Conservation (phyloP, 2,888 invertebrate species). For the Heterodera filipjevi region DNA sequence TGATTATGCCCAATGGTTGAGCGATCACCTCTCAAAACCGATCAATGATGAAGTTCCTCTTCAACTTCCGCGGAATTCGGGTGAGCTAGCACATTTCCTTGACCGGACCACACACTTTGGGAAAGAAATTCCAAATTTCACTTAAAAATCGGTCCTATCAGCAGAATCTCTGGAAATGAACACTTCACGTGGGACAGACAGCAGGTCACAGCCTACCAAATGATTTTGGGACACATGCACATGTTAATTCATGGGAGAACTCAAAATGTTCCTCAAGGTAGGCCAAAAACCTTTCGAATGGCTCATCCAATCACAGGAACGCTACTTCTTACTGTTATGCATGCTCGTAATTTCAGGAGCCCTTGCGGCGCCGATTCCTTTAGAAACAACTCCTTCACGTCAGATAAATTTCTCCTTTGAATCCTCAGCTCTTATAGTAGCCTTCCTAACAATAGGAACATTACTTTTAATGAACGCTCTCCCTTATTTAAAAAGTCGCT, state of each 20-base stretch:
- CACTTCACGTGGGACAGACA: neutral
- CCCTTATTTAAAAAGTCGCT: neutral
- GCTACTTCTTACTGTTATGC: neutral
- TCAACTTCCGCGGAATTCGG: neutral
- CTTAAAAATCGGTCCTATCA: neutral
- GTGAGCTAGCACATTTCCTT: neutral
- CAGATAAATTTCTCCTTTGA: neutral
- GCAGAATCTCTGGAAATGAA: neutral
- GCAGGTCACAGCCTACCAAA: neutral
- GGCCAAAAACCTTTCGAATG: neutral
- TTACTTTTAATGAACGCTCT: neutral
- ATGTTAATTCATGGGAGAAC: neutral
- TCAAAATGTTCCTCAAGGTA: neutral
- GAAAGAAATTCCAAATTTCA: neutral
- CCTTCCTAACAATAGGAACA: neutral
- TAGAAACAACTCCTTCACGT: neutral
- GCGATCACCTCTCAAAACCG: neutral
- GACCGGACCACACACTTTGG: neutral
- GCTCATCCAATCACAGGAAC: neutral
- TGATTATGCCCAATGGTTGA: neutral
- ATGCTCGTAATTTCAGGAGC: neutral
- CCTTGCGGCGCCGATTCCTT: neutral
- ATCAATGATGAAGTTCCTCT: neutral
- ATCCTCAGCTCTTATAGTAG: neutral
- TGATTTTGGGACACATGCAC: neutral